Evolutionary conservation across 2,113 vertebrate genomes (phyloP).

Genomic region (Microtus oregoni): DNA sequence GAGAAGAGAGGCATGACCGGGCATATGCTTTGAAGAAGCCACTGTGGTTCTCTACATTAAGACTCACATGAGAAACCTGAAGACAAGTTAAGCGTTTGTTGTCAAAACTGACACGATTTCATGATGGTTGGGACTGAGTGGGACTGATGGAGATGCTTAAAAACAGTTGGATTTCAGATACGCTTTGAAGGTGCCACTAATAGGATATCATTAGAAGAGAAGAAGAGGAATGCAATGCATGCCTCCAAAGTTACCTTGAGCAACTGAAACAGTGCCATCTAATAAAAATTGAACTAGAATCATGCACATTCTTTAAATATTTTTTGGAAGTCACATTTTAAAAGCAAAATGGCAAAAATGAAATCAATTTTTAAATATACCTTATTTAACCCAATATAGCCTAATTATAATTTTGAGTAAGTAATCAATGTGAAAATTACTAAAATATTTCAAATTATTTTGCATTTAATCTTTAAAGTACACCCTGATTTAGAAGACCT

Average conservation of each 20-base stretch:
- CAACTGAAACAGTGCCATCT: background rate
- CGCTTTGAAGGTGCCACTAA: background rate
- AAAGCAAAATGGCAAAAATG: background rate
- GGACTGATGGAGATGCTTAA: background rate
- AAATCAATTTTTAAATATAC: background rate
- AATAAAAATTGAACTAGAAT: background rate
- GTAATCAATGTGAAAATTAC: background rate
- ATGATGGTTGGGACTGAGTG: background rate
- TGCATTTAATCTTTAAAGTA: background rate
- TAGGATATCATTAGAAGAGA: background rate
- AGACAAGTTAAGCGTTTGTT: background rate
- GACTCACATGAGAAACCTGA: background rate
- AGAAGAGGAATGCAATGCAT: background rate
- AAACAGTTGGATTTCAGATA: background rate
- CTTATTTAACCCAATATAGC: constrained; percentile 1
- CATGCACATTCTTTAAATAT: background rate
- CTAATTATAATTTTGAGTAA: background rate
- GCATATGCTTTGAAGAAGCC: background rate
- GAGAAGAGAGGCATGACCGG: background rate
- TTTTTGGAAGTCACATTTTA: constrained; percentile 13
- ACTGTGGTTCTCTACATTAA: background rate
- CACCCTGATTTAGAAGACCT: background rate
- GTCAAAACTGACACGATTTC: background rate
- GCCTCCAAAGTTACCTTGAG: background rate
- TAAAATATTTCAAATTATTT: background rate